phyloP scores from a whole-genome alignment of 2,113 vertebrate genomes.

The Daphoenositta chrysoptera region DNA sequence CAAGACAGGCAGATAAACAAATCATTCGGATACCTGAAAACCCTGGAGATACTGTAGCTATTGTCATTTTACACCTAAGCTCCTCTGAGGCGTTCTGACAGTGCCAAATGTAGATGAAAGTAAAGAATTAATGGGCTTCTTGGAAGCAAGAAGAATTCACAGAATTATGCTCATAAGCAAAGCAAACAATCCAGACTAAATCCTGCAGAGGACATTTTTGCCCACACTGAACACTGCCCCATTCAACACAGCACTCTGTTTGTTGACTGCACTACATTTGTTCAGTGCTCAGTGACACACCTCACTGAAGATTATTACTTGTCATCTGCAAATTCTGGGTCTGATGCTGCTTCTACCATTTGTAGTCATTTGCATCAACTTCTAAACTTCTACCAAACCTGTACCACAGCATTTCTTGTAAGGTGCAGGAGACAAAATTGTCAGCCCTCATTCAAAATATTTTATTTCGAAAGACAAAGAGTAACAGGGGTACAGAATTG shows the following conservation, averaged over 20 bases:
- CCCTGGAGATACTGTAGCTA: conserved; percentile 15
- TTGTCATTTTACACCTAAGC: conserved; percentile 38
- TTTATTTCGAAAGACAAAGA: neutral
- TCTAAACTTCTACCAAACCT: neutral
- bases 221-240: neutral
- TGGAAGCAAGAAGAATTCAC: conserved; percentile 3
- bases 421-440: fast-evolving
- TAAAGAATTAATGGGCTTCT: neutral
- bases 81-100: neutral
- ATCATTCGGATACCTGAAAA: conserved; percentile 1
- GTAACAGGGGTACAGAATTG: neutral
- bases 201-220: neutral
- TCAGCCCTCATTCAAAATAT: neutral
- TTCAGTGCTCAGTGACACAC: neutral
- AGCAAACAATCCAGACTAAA: neutral
- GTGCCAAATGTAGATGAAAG: neutral
- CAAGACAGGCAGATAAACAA: conserved; percentile 4
- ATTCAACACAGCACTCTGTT: neutral
- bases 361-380: neutral
- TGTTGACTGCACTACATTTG: neutral
- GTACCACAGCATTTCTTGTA: neutral
- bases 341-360: neutral
- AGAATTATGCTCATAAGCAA: neutral
- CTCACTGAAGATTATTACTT: neutral
- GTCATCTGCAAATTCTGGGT: neutral